Conservation (phyloP, 2,113 vertebrate genomes). For the Taxidea taxus region DNA sequence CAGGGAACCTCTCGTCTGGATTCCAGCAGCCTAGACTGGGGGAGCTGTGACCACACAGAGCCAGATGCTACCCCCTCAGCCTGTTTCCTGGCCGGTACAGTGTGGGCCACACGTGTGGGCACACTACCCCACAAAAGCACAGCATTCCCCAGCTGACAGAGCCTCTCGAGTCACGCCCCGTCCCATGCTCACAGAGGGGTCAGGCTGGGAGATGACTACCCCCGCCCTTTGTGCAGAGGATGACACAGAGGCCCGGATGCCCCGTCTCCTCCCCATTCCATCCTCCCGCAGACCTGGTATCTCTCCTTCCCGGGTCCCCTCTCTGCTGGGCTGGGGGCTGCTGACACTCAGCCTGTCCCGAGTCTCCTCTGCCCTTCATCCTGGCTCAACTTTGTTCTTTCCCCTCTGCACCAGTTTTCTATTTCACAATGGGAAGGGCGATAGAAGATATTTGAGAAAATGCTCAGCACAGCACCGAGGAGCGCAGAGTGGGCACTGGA, state of each 20-base stretch:
- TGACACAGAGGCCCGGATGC: not conserved
- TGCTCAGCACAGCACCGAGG: accelerated
- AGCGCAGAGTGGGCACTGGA: too few species aligned
- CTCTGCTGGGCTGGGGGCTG: not conserved
- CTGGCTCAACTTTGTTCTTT: not conserved
- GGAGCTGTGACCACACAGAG: not conserved
- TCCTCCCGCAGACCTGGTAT: not conserved
- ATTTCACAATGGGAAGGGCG: not conserved
- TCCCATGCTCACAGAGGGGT: too few species aligned
- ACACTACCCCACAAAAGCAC: not conserved
- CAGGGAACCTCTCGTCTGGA: not conserved
- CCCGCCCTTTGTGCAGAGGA: not conserved
- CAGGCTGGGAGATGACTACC: accelerated
- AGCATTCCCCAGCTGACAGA: not conserved
- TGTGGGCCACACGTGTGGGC: accelerated
- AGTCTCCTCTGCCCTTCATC: not conserved
- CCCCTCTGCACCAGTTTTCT: not conserved
- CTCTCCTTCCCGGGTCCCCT: too few species aligned
- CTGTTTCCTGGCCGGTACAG: not conserved
- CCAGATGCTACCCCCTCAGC: not conserved
- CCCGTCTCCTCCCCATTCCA: accelerated
- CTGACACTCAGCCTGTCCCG: not conserved
- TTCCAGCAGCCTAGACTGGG: not conserved
- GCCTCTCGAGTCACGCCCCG: accelerated
- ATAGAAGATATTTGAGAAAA: not conserved